Percentiles rank a stretch among this genome's conserved stretches.
phyloP scores from a whole-genome alignment of 2,888 invertebrate genomes.

The Pycnomerus fuliginosus region DNA sequence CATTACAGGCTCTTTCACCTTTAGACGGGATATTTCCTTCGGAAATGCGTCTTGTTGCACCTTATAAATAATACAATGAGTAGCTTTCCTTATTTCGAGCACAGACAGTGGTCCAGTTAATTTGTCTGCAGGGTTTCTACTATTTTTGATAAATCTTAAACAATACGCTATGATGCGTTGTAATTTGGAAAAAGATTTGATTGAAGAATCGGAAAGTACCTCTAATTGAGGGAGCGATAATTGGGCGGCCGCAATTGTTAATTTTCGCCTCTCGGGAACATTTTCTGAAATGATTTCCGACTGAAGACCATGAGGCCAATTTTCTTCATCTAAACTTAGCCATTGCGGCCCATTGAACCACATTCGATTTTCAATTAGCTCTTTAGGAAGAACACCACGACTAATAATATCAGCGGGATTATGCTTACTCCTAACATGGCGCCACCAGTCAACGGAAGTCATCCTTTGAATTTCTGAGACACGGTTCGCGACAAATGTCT shows the following conservation, averaged over 20 bases:
- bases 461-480: slow-evolving; percentile 2
- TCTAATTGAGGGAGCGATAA: background rate
- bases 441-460: background rate
- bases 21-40: no score
- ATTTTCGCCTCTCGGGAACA: background rate
- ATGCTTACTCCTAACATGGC: background rate
- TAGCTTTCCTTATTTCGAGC: no score
- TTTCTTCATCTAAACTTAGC: background rate
- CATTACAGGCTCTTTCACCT: no score
- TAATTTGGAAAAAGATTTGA: background rate
- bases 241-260: background rate
- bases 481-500: slow-evolving; percentile 1
- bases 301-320: background rate
- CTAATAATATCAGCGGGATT: slow-evolving; percentile 1
- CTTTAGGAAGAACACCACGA: background rate
- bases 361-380: background rate
- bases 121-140: background rate
- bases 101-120: no score
- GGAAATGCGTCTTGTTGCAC: no score
- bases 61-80: no score
- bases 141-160: slow-evolving; percentile 1
- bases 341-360: background rate
- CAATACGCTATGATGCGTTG: background rate
- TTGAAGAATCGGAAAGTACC: background rate
- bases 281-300: background rate